Base-by-base conservation (phyloP, 2,113 vertebrate species). In the Aphelocoma coerulescens region DNA sequence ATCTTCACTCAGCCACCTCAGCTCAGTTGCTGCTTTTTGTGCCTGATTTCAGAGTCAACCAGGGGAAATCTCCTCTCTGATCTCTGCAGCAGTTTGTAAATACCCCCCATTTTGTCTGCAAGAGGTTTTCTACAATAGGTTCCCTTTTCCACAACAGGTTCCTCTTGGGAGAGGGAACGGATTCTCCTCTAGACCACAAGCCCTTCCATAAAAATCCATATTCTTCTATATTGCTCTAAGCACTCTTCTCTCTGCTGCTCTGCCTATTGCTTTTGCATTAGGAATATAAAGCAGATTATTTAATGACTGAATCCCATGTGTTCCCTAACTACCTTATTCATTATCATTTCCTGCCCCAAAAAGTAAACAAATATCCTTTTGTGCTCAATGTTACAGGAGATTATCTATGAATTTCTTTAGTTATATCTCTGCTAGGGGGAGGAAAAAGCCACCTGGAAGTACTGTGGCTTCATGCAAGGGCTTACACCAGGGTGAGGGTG, bases 331-430 rank as follows among this genome's bases (percentile, higher is more conserved):
- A 92, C 83, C 83, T 94, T 65, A 78, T 72, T 94, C 91, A 89
- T 92, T 92, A 96, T 89, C 41, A 82, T 72, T 94, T 94, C 88
- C 91, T 91, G 80, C 76, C 62, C 91, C 86, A 76, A 93, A 94
- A 95, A 86, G 76, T 96, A 95, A 94, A 96, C 92, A 96, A 93
- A 91, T 74, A 78, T 63, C 79, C 82, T 95, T 95, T 94, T 97
- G 91, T 94, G 89, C 58, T 89, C 89, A 20, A 11, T 46, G 91
- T 68, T 91, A 91, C 84, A 94, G 86, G 33, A 91, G 91, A 89
- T 82, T 89, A 94, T 44, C 85, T 61, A 61, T 7, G 26, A 87
- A 73, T 94, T 91, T 81, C 78, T 85, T 88, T n/a, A 90, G 81
- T 91, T 94, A 3, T 32, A 73, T 54, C 75, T 80, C 78, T 83